Evolutionary conservation across 2,797 vertebrate species (phyloP), one percentile per base, ranked within the genome.

Genomic region (Limosa lapponica): DNA sequence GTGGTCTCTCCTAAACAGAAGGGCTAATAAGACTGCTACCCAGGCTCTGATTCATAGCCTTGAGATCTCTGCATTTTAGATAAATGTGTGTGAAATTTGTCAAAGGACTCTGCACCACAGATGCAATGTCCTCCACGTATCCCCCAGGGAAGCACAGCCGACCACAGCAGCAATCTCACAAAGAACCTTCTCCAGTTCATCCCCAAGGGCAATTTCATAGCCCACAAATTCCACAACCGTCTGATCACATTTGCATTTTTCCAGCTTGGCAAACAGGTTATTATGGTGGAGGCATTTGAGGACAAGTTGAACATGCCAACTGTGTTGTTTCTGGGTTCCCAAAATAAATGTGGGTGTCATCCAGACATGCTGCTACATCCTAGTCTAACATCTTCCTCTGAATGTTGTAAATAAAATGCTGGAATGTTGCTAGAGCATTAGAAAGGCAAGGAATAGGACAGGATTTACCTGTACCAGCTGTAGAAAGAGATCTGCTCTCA

Each of bases 231-330:
- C 96, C 88, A 94, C 88, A 95, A 75, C 89, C 11, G 3, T 92
- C 94, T 96, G 94, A 97, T 93, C 90, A 89, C 77, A 95, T 96
- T 97, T 96, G 86, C 92, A 93, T 95, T 96, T 93, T 96, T 96
- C 83, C 92, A 96, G 78, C 86, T 90, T 96, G 93, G 94, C 95
- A 96, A 97, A 94, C 95, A 96, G 90, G 96, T 97, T 96, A 95
- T 96, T 96, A 84, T 89, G 86, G 64, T 90, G 70, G 67, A 97
- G 95, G 90, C 96, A 96, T 90, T 55, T 96, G 74, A 97, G 96
- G 96, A 97, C 95, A 96, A 89, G 86, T 66, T 92, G 83, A 97
- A 92, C 86, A 96, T 80, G 93, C 88, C 93, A 94, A 87, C 58
- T 75, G 43, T 84, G 93, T 79, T 88, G 91, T 92, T 95, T 72